Conservation (phyloP, 2,797 vertebrate species). For the Megaceryle alcyon region DNA sequence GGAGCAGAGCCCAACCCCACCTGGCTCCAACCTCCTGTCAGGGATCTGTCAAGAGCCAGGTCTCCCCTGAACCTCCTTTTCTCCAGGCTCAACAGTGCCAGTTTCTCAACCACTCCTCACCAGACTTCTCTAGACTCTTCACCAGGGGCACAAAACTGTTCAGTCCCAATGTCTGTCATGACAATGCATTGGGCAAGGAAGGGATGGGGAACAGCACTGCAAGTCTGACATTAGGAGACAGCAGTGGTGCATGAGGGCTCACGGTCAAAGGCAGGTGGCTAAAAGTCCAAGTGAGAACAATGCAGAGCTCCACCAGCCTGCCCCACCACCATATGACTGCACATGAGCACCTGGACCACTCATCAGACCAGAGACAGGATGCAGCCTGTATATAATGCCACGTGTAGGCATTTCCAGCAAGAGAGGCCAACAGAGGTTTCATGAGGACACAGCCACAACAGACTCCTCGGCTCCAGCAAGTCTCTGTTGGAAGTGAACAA, state of each 20-base stretch:
- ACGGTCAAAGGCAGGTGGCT: background rate
- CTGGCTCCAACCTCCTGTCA: background rate
- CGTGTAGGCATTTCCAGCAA: background rate
- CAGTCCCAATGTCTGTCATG: rapidly evolving
- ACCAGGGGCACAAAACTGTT: background rate
- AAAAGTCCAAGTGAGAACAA: background rate
- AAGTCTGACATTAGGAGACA: background rate
- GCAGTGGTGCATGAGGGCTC: rapidly evolving
- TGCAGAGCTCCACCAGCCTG: background rate
- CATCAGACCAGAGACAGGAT: background rate
- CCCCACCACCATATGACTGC: background rate
- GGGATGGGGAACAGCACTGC: background rate
- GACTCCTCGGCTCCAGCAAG: background rate
- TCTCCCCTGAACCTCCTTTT: background rate
- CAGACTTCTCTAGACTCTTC: background rate
- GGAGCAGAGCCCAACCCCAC: background rate
- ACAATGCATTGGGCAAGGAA: rapidly evolving
- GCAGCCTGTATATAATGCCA: background rate
- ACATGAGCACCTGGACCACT: rapidly evolving
- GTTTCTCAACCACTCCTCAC: background rate
- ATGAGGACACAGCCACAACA: constrained; percentile 15
- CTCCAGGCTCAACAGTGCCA: background rate
- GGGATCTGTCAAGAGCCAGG: background rate
- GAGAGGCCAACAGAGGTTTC: constrained; percentile 21
- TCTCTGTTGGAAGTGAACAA: constrained; percentile 14